Percentiles rank a stretch among this genome's conserved stretches.
Conservation (phyloP, 1,140 invertebrate species). For the Lasioglossum albipes region DNA sequence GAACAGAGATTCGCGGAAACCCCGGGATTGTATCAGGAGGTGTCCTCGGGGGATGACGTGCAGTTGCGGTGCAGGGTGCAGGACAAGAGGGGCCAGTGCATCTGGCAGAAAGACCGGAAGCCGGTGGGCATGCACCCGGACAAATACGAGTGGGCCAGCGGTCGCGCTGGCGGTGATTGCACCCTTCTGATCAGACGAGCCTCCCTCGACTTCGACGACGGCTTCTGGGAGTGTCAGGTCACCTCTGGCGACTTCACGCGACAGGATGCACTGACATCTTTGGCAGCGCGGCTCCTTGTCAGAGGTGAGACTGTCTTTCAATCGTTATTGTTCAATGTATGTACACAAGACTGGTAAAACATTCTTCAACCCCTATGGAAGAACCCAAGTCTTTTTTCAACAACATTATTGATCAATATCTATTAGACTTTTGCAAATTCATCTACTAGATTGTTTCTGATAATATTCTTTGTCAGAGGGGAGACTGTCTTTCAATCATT, state of each 20-base stretch:
- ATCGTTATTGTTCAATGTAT: background rate
- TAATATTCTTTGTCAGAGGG: no score
- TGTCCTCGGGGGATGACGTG: conserved; percentile 91
- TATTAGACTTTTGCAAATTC: no score
- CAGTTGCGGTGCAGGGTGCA: conserved; percentile 90
- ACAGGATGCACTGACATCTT: conserved; percentile 89
- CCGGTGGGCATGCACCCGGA: conserved; percentile 91
- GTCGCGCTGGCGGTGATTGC: conserved; percentile 85
- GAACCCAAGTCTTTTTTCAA: no score
- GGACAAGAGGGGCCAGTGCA: conserved; percentile 92
- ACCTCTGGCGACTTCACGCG: conserved; percentile 85
- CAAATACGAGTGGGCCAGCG: conserved; percentile 93
- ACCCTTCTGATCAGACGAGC: conserved; percentile 90
- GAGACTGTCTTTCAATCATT: no score
- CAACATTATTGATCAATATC: no score
- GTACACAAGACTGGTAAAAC: no score
- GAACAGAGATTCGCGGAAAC: conserved; percentile 91
- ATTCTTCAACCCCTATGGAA: no score
- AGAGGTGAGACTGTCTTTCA: conserved; percentile 82
- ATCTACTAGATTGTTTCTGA: no score
- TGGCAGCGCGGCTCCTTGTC: conserved; percentile 89
- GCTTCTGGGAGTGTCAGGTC: conserved; percentile 95
- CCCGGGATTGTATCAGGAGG: conserved; percentile 90
- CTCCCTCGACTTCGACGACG: conserved; percentile 92
- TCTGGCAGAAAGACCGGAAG: conserved; percentile 96